A percentile compares a stretch with the other conserved stretches of the same genome.
Evolutionary conservation across 2,888 invertebrate genomes (phyloP).

Genomic region (Dexiosoma caninum): DNA sequence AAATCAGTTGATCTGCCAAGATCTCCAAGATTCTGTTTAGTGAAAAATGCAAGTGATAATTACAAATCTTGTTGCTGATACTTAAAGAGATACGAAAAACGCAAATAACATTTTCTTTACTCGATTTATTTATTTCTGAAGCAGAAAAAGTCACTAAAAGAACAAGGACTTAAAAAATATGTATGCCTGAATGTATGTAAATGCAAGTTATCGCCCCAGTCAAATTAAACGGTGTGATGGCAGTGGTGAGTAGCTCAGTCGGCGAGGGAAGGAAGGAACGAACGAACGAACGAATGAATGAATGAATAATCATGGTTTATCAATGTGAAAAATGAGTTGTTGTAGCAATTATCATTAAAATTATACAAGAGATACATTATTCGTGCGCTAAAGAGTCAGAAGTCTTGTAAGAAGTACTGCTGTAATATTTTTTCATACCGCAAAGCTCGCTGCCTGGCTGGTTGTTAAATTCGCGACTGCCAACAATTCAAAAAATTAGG

Average conservation of each 20-base stretch:
- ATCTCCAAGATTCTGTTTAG: constrained; percentile 58
- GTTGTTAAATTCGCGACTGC: neutral
- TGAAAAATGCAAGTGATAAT: constrained; percentile 65
- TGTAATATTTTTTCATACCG: constrained; percentile 29
- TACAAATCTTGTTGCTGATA: constrained; percentile 65
- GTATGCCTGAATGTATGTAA: no score
- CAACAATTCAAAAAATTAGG: constrained; percentile 4
- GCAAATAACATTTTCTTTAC: constrained; percentile 18
- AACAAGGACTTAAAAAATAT: constrained; percentile 13
- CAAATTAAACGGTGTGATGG: constrained; percentile 23
- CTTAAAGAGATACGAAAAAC: constrained; percentile 39
- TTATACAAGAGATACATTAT: constrained; percentile 60
- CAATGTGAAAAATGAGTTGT: constrained; percentile 72
- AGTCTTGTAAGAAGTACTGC: constrained; percentile 34
- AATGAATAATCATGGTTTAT: constrained; percentile 57
- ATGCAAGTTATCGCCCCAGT: neutral
- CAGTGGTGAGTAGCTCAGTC: neutral
- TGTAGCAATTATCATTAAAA: constrained; percentile 74
- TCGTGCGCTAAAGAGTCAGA: constrained; percentile 21
- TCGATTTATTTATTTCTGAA: neutral
- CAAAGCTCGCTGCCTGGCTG: no score
- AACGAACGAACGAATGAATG: neutral
- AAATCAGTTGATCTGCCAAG: constrained; percentile 35
- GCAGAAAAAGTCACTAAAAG: neutral
- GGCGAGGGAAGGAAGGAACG: neutral